phyloP scores from a whole-genome alignment of 1,140 invertebrate species.

The Orchestia grillus region DNA sequence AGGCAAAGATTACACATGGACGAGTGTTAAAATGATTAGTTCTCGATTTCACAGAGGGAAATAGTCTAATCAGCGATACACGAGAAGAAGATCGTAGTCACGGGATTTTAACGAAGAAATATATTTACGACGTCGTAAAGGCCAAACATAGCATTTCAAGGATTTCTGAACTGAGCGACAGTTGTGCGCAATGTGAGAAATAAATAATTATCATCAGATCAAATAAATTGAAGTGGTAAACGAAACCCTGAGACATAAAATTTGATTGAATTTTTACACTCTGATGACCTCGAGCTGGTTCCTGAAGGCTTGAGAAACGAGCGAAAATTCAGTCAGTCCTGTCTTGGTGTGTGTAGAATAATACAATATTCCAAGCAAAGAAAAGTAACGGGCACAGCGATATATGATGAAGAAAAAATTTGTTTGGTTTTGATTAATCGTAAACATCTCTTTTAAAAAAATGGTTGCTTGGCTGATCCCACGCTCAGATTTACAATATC shows the following conservation, averaged over 20 bases:
- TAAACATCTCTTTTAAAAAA: neutral
- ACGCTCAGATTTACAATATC: neutral
- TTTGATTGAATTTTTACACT: neutral
- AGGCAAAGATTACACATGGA: neutral
- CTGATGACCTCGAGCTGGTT: neutral
- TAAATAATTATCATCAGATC: neutral
- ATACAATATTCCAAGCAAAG: neutral
- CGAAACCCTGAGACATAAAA: neutral
- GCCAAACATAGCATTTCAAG: no score
- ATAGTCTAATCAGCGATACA: neutral
- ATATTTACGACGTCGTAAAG: no score
- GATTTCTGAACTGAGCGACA: neutral
- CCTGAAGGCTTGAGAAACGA: neutral
- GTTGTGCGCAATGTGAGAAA: neutral
- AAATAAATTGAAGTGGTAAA: neutral
- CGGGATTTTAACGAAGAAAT: no score
- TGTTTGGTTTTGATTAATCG: neutral
- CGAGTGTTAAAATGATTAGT: neutral
- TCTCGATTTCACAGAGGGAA: neutral
- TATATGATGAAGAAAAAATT: neutral
- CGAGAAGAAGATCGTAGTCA: no score
- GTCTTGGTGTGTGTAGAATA: neutral
- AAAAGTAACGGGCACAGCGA: neutral
- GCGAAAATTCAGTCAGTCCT: neutral
- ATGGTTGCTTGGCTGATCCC: neutral